A percentile compares a stretch with the other conserved stretches of the same genome.
These are phyloP conservation scores for Dryadula phaetusa DNA, from an alignment of 2,888 invertebrate genomes.

Conservation along the genomic window DNA sequence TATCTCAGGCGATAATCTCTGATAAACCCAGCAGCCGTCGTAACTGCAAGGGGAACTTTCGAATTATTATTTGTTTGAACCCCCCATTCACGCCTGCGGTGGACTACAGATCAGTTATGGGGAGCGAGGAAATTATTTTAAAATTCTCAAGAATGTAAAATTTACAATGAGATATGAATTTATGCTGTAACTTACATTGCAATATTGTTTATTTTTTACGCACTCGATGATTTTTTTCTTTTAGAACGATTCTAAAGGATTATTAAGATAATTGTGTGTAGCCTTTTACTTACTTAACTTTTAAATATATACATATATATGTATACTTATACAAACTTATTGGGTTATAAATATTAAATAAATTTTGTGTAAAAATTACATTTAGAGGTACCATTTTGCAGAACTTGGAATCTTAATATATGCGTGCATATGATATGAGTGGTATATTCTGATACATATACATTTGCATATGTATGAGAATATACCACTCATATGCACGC, in stretches of 20 bases:
- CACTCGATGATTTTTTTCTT: not conserved
- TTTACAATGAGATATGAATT: not conserved
- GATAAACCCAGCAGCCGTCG: constrained; percentile 65
- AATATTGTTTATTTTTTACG: not conserved
- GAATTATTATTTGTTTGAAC: constrained; percentile 65
- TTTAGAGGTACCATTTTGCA: too few species aligned
- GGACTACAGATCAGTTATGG: constrained; percentile 26
- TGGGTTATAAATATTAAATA: too few species aligned
- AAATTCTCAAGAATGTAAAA: constrained; percentile 3
- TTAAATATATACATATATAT: too few species aligned
- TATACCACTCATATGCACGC: too few species aligned
- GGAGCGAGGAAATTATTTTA: constrained; percentile 20
- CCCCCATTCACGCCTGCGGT: constrained; percentile 53
- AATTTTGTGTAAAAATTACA: not conserved
- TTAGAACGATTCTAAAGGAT: too few species aligned
- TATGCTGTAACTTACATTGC: not conserved
- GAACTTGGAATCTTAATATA: too few species aligned
- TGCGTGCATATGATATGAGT: too few species aligned
- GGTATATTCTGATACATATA: too few species aligned
- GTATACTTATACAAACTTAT: too few species aligned
- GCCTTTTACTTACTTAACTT: too few species aligned
- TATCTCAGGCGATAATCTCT: constrained; percentile 66
- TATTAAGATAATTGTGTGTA: too few species aligned
- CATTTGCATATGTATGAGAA: too few species aligned
- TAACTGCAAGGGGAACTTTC: constrained; percentile 59